phyloP scores from a whole-genome alignment of 1,140 invertebrate genomes.

The Drosophila subobscura region DNA sequence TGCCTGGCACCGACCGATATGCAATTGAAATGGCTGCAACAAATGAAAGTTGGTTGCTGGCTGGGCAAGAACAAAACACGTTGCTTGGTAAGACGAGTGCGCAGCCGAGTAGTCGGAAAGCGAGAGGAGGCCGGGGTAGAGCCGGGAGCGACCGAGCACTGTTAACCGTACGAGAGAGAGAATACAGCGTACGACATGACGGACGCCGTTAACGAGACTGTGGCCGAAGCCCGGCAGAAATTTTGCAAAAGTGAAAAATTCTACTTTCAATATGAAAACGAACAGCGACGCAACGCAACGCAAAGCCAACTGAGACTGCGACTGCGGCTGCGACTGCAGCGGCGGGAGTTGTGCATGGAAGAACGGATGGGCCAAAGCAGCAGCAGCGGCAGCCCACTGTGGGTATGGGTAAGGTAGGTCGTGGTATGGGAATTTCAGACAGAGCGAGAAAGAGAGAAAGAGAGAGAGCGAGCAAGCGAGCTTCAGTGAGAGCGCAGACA shows the following conservation, averaged over 20 bases:
- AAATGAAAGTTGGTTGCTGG: conserved; percentile 45
- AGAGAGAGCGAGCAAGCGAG: conserved; percentile 24
- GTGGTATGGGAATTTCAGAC: conserved; percentile 71
- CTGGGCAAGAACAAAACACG: not conserved
- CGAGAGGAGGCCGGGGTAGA: conserved; percentile 11
- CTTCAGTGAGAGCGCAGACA: conserved; percentile 15
- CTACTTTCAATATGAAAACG: conserved; percentile 82
- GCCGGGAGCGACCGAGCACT: conserved; percentile 22
- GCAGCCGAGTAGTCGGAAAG: conserved; percentile 26
- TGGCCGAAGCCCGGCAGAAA: conserved; percentile 67
- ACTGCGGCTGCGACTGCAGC: conserved; percentile 3
- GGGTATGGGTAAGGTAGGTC: conserved; percentile 81
- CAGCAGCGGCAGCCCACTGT: conserved; percentile 62
- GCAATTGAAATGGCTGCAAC: conserved; percentile 9
- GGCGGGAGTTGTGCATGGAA: conserved; percentile 73
- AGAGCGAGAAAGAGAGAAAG: conserved; percentile 6
- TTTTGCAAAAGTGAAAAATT: conserved; percentile 82
- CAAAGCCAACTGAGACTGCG: not conserved
- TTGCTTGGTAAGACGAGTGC: conserved; percentile 39
- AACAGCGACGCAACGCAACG: conserved; percentile 32
- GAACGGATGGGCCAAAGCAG: conserved; percentile 32
- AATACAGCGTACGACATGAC: conserved; percentile 72
- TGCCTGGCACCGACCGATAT: conserved; percentile 28
- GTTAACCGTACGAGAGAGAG: conserved; percentile 23
- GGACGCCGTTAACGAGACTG: conserved; percentile 80